A percentile compares a stretch with the other conserved stretches of the same genome.
Evolutionary conservation across 2,888 invertebrate species (phyloP).

Genomic region (Ennomos erosarius): DNA sequence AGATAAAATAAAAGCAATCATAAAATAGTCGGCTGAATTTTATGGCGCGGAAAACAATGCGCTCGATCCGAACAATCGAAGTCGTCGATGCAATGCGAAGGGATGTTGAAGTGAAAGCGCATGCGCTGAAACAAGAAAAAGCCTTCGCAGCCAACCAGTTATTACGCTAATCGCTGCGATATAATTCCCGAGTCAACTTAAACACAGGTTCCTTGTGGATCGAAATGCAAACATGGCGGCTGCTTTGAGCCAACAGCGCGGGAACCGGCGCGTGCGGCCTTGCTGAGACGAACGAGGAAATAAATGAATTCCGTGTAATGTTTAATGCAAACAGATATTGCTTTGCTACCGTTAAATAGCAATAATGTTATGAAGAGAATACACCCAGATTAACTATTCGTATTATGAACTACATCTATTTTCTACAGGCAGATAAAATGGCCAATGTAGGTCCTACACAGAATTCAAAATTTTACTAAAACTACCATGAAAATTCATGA

Average conservation of each 20-base stretch:
- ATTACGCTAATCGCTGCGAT: constrained; percentile 85
- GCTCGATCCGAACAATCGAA: constrained; percentile 73
- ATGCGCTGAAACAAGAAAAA: constrained; percentile 60
- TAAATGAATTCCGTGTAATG: constrained; percentile 35
- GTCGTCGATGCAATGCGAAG: constrained; percentile 62
- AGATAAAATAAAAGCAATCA: constrained; percentile 63
- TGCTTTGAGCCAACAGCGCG: constrained; percentile 78
- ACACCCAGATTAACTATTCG: not conserved
- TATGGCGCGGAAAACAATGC: constrained; percentile 77
- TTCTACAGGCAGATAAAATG: not conserved
- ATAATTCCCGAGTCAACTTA: constrained; percentile 85
- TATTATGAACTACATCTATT: not conserved
- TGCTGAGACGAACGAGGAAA: constrained; percentile 31
- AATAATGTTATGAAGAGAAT: constrained; percentile 19
- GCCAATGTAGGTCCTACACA: too few species aligned
- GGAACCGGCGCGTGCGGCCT: constrained; percentile 60
- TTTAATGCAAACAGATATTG: constrained; percentile 29
- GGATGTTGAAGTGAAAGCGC: constrained; percentile 73
- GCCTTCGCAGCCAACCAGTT: constrained; percentile 78
- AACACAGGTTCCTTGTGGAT: constrained; percentile 84
- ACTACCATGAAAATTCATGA: too few species aligned
- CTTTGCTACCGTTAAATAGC: constrained; percentile 21
- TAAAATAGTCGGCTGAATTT: constrained; percentile 69
- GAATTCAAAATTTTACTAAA: too few species aligned
- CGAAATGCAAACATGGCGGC: constrained; percentile 85